Base-by-base conservation (phyloP, 2,888 invertebrate species). In the Rhingia campestris region DNA sequence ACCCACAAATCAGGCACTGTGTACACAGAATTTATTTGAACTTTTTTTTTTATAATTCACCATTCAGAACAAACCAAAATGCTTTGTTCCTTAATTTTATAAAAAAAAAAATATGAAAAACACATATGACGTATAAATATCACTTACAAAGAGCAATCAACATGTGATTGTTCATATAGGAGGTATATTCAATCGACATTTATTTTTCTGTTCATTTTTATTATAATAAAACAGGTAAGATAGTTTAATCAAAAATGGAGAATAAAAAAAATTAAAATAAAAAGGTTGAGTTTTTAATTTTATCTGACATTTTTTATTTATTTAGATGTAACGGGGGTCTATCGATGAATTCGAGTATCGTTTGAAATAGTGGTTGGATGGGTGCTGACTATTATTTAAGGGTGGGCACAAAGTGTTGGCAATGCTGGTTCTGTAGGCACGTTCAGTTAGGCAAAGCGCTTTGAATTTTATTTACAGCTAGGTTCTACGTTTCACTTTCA, bases 201-300 rank as follows among this genome's bases (percentile, higher is more conserved):
- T 67, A 45, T 43, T 63, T 64, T 47, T 47, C 30, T 64, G 53
- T 47, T 64, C 51, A 59, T 73, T 67, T 63, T 63, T 70, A 54
- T 81, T 75, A 81, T 81, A 59, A 54, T 43, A 58, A 69, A 67
- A 70, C 58, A 79, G 84, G 84, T 84, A 84, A 84, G 79, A 70
- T 80, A 75, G 69, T 81, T 79, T 43, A 79, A 75, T 47, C 37
- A 69, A 56, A 81, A 74, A 63, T 79, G 73, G 53, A 73, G 64
- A 79, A 82, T 74, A 79, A 84, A 84, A 73, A 39, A 47, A 43
- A 56, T 43, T 58, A 77, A 69, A 30, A 45, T 14, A 39, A 56
- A 41, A 30, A 10, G 14, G n/a, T 45, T 41, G 30, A 67, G 64
- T 64, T 79, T 75, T 79, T 32, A n/a, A 66, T 72, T 81, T 59